These are phyloP conservation scores for Tragelaphus oryx DNA, from an alignment of 2,797 vertebrate genomes.

Conservation along the genomic window DNA sequence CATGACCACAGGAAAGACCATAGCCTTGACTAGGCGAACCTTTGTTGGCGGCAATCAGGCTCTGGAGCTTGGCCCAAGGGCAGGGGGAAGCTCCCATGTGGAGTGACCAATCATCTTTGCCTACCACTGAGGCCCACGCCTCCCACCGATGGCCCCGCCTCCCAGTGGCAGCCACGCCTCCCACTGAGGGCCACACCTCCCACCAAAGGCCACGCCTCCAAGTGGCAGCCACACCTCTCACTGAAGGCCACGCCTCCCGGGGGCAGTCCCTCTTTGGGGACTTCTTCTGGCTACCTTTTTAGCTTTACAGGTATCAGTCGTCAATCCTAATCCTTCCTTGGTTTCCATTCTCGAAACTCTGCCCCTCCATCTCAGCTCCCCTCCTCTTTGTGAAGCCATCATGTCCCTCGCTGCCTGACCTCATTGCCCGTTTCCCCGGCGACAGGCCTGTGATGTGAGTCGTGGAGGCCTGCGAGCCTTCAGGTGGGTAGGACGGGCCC, in stretches of 20 bases:
- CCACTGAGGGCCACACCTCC: no score
- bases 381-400: neutral
- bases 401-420: neutral
- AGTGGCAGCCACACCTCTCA: neutral
- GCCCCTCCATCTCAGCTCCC: neutral
- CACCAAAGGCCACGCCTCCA: no score
- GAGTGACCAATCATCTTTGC: neutral
- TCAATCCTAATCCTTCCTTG: neutral
- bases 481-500: neutral
- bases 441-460: constrained; percentile 1
- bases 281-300: neutral
- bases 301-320: neutral
- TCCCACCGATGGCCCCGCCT: neutral
- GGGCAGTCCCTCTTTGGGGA: neutral
- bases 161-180: rapidly evolving
- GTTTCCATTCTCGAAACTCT: neutral
- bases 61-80: rapidly evolving
- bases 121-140: rapidly evolving
- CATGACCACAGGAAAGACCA: no score
- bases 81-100: neutral
- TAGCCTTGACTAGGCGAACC: no score
- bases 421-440: neutral
- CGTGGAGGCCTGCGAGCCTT: neutral
- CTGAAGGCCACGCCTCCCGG: neutral
- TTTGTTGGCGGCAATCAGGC: neutral